Conservation (phyloP, 2,113 vertebrate genomes). For the Setophaga coronata region DNA sequence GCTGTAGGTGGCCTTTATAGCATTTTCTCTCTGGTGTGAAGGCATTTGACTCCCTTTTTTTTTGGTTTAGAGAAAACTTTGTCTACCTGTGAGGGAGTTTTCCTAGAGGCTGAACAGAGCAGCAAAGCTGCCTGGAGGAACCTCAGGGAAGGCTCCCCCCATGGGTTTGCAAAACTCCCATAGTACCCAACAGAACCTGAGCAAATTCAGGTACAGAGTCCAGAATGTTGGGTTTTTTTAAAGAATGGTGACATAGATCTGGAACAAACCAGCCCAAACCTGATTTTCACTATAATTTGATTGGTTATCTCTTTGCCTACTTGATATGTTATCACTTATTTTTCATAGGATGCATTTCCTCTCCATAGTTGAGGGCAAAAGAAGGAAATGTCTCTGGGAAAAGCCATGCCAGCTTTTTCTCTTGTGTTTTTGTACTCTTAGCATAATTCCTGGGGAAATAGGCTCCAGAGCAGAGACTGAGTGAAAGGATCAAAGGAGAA, state of each 20-base stretch:
- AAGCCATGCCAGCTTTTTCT: neutral
- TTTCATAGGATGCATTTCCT: neutral
- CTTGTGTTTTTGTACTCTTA: neutral
- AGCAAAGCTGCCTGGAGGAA: neutral
- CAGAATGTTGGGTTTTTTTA: neutral
- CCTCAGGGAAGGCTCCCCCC: neutral
- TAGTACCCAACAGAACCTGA: neutral
- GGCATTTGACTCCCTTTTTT: neutral
- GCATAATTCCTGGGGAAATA: neutral
- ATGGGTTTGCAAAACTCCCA: rapidly evolving
- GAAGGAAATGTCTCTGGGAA: neutral
- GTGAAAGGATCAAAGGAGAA: neutral
- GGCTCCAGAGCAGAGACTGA: neutral
- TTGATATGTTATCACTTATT: rapidly evolving
- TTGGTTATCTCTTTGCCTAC: neutral
- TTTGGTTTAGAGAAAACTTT: neutral
- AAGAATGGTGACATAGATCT: neutral
- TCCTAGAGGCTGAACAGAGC: neutral
- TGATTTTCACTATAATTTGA: neutral
- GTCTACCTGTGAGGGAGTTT: neutral
- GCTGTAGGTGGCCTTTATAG: neutral
- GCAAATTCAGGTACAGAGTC: neutral
- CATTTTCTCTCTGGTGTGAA: neutral
- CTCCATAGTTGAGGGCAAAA: neutral
- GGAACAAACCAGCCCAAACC: neutral